These are phyloP conservation scores for Vulpes lagopus DNA, from an alignment of 2,113 vertebrate species.

Conservation along the genomic window DNA sequence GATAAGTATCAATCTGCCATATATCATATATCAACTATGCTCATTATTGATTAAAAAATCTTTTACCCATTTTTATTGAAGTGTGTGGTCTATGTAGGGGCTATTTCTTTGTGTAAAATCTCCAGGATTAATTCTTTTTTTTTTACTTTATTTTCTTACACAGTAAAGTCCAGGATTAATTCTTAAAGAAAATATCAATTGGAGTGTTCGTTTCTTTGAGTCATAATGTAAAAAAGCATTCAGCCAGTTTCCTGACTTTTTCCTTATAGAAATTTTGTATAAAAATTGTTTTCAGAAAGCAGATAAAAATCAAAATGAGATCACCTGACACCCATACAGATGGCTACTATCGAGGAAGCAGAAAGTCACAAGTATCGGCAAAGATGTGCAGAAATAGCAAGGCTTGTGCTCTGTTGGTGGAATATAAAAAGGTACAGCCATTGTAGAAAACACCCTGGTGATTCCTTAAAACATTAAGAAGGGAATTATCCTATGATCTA, in stretches of 20 bases:
- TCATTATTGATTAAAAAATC: background rate
- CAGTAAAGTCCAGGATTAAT: background rate
- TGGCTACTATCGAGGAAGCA: background rate
- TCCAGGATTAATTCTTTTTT: background rate
- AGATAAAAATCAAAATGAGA: background rate
- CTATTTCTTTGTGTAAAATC: background rate
- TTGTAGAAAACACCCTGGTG: background rate
- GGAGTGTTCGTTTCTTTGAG: background rate
- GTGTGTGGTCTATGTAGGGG: background rate
- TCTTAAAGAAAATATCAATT: background rate
- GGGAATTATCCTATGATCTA: background rate
- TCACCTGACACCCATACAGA: background rate
- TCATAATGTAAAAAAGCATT: background rate
- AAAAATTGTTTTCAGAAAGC: background rate
- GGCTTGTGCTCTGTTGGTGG: background rate
- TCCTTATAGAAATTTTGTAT: background rate
- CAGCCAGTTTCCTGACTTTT: background rate
- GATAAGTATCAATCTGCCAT: background rate
- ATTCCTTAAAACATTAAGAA: background rate
- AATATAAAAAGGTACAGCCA: background rate
- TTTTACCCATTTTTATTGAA: background rate
- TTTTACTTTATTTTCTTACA: too few relatives aligned
- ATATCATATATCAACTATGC: background rate
- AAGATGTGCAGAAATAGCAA: background rate
- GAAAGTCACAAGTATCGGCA: background rate